Conservation (phyloP, 2,888 invertebrate genomes). For the Leptopterna dolabrata region DNA sequence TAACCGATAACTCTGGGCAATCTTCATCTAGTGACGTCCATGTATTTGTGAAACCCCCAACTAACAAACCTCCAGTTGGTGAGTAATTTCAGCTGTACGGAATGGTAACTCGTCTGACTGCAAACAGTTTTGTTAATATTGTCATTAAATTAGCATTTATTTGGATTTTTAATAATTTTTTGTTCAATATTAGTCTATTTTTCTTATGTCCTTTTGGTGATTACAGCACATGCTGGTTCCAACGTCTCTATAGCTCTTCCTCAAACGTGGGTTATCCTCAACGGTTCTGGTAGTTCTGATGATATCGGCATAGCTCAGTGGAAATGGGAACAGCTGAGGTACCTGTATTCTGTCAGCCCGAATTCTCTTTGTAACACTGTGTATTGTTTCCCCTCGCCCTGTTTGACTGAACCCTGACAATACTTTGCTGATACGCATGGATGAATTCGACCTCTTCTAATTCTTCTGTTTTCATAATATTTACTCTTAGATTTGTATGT, state of each 20-base stretch:
- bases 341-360: conserved; percentile 56
- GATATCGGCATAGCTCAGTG: conserved; percentile 85
- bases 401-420: too few relatives aligned
- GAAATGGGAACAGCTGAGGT: conserved; percentile 85
- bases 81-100: conserved; percentile 63
- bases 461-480: too few relatives aligned
- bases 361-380: too few relatives aligned
- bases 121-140: too few relatives aligned
- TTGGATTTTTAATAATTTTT: too few relatives aligned
- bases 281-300: conserved; percentile 84
- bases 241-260: conserved; percentile 82
- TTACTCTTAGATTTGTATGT: too few relatives aligned
- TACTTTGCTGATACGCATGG: too few relatives aligned
- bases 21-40: conserved; percentile 88
- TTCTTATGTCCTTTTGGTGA: conserved; percentile 57
- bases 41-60: conserved; percentile 92
- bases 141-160: too few relatives aligned
- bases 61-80: conserved; percentile 84
- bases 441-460: too few relatives aligned
- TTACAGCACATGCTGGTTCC: conserved; percentile 69
- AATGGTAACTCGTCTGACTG: background rate
- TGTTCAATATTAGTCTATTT: too few relatives aligned
- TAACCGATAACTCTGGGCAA: conserved; percentile 91
- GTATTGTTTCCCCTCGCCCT: too few relatives aligned
- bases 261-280: conserved; percentile 81